Base-by-base conservation (phyloP, 2,797 vertebrate genomes). In the Pelobates cultripes region DNA sequence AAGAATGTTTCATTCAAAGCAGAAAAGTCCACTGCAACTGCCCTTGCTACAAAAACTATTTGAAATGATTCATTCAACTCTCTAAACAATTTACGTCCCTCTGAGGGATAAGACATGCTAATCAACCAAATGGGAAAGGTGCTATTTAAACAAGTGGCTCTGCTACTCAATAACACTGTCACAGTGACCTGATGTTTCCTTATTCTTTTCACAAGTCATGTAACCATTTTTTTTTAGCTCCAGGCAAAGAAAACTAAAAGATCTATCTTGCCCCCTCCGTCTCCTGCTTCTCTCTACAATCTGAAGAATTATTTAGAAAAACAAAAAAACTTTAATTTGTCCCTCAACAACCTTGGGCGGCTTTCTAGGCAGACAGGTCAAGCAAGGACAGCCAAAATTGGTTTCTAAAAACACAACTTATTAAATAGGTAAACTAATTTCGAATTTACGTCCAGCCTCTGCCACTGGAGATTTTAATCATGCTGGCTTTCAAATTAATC, bases 161-260 rank as follows among this genome's bases (percentile, higher is more conserved):
- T 70, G 28, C 42, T 73, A 61, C 72, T 79, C 72, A 79, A 79
- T 79, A 61, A 76, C 47, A 61, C 57, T 79, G 84, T 79, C 80
- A 70, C 60, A 41, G 57, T 72, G 73, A 85, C 69, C 66, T 60
- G 47, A 73, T 53, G 77, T 61, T 61, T 43, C 28, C 41, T 64
- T 75, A 71, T 45, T 42, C n/a, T 73, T 41, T 10, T 28, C 0
- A 0, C 9, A 77, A 86, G 75, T 12, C 80, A 83, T 43, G 60
- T 73, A 75, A 44, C 13, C 47, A 51, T 76, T 51, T 15, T 8
- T 76, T 15, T 8, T 6, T 14, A 17, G 77, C 80, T 53, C 41
- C 12, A 14, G 68, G 76, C 79, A 47, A 8, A 5, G 60, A 72
- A 79, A 75, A 71, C 72, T 60, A 45, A 57, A 15, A 43, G 17